Conservation (phyloP, 2,888 invertebrate species). For the Lepidonotus clava region DNA sequence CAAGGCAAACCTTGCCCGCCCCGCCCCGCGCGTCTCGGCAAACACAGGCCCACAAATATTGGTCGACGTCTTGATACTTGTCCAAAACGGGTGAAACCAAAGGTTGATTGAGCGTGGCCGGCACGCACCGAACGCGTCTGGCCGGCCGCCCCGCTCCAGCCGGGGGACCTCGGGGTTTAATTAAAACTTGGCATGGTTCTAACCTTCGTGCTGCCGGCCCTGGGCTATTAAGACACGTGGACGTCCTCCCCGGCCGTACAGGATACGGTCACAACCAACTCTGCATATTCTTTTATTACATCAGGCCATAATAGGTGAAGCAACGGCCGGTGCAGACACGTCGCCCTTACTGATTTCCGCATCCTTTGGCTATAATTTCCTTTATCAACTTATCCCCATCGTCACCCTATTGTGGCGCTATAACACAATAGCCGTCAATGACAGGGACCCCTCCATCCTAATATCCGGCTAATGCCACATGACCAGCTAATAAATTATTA, state of each 20-base stretch:
- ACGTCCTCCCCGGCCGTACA: background rate
- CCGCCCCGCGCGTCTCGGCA: background rate
- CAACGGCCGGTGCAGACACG: no score
- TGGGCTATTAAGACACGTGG: conserved; percentile 25
- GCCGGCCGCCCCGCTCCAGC: background rate
- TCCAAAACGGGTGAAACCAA: conserved; percentile 14
- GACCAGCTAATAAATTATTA: conserved; percentile 22
- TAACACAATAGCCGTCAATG: background rate
- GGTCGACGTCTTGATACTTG: conserved; percentile 21
- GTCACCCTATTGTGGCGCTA: background rate
- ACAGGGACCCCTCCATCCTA: background rate
- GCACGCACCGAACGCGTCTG: conserved; percentile 16
- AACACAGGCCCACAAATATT: conserved; percentile 18
- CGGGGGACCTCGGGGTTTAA: conserved; percentile 11
- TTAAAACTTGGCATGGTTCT: conserved; percentile 17
- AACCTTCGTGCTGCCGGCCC: background rate
- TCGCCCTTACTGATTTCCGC: no score
- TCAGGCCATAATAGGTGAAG: no score
- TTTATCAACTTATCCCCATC: background rate
- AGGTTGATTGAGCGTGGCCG: background rate
- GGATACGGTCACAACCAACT: background rate
- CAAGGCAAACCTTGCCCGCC: background rate
- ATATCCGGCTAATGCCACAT: conserved; percentile 13
- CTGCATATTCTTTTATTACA: no score
- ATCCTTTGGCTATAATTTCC: no score